These are phyloP conservation scores for Helicoverpa armigera DNA, from an alignment of 1,140 invertebrate genomes.

Conservation along the genomic window DNA sequence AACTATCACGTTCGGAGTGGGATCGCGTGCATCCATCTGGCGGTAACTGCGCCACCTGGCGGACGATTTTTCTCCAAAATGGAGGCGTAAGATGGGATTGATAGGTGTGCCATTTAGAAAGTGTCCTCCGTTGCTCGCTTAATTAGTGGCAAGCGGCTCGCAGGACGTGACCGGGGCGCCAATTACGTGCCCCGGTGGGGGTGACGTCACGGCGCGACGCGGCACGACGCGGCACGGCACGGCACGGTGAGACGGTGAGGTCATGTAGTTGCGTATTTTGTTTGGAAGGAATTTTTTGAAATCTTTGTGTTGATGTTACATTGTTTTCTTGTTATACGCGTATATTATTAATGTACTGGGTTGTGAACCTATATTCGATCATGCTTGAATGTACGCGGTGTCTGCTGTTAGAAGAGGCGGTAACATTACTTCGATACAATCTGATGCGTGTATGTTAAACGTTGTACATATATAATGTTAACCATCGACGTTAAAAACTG, in stretches of 20 bases:
- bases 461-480: no score
- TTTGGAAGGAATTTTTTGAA: neutral
- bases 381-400: no score
- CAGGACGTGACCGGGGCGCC: slow-evolving; percentile 49
- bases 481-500: no score
- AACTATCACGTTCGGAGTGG: slow-evolving; percentile 6
- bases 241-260: slow-evolving; percentile 3
- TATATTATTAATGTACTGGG: no score
- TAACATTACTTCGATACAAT: no score
- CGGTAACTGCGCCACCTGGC: slow-evolving; percentile 31
- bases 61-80: slow-evolving; percentile 53
- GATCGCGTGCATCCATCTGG: slow-evolving; percentile 32
- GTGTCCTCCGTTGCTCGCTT: slow-evolving; percentile 56
- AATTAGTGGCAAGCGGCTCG: slow-evolving; percentile 52
- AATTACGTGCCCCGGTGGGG: slow-evolving; percentile 17
- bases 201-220: neutral
- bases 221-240: neutral
- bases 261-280: slow-evolving; percentile 8
- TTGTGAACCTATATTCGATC: no score
- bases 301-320: neutral
- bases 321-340: neutral
- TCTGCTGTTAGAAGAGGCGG: no score
- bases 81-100: slow-evolving; percentile 56
- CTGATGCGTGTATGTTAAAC: no score
- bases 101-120: slow-evolving; percentile 56